A percentile compares a stretch with the other conserved stretches of the same genome.
Conservation (phyloP, 2,113 vertebrate species). For the Amblyornis subalaris region DNA sequence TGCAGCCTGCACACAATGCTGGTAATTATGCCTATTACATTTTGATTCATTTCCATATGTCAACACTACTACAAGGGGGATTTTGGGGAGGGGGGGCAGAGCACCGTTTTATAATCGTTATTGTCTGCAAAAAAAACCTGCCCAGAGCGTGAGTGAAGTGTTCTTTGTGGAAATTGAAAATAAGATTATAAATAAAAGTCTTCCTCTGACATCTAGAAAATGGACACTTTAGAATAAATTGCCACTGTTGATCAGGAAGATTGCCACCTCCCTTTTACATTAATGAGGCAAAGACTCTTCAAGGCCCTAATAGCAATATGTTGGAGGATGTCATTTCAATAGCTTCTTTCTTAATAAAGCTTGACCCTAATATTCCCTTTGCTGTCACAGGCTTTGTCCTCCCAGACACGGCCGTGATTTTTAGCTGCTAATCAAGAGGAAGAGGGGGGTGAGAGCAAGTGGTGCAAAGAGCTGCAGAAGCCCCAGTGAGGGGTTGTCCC, state of each 20-base stretch:
- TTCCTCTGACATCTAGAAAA: slow-evolving; percentile 79
- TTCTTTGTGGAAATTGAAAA: slow-evolving; percentile 83
- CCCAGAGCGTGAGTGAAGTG: slow-evolving; percentile 74
- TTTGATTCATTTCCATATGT: slow-evolving; percentile 85
- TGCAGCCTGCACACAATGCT: slow-evolving; percentile 80
- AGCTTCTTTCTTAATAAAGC: slow-evolving; percentile 85
- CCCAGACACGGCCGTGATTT: slow-evolving; percentile 4
- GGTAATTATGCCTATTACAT: slow-evolving; percentile 84
- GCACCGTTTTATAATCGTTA: slow-evolving; percentile 73
- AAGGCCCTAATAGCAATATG: slow-evolving; percentile 73
- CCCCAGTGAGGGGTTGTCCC: rapidly evolving
- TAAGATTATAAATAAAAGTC: slow-evolving; percentile 83
- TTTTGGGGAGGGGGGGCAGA: slow-evolving; percentile 5
- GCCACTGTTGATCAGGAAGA: slow-evolving; percentile 76
- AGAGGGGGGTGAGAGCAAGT: not conserved
- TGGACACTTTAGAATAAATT: slow-evolving; percentile 82
- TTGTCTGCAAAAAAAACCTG: slow-evolving; percentile 70
- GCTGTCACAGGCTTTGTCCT: slow-evolving; percentile 60
- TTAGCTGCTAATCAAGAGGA: slow-evolving; percentile 28
- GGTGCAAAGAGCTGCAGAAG: not conserved
- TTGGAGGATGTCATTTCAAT: slow-evolving; percentile 78
- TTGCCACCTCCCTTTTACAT: slow-evolving; percentile 74
- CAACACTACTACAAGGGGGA: slow-evolving; percentile 74
- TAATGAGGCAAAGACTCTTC: slow-evolving; percentile 77
- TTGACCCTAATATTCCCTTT: slow-evolving; percentile 78